These are phyloP conservation scores for Apamea epomidion DNA, from an alignment of 2,888 invertebrate genomes.

Conservation along the genomic window DNA sequence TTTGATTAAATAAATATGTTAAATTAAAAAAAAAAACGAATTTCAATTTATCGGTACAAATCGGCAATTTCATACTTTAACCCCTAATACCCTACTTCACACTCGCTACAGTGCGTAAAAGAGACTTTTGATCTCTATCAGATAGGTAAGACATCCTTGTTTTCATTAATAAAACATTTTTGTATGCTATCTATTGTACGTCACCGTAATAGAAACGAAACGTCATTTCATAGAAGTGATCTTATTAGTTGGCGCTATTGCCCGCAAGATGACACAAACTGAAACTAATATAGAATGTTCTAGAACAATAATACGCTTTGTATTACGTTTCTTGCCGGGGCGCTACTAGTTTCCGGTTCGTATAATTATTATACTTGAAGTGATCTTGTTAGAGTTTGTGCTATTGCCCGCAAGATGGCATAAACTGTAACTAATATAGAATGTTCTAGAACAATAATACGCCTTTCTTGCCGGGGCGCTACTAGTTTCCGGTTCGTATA, in stretches of 20 bases:
- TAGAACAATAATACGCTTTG: slow-evolving; percentile 16
- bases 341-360: slow-evolving; percentile 42
- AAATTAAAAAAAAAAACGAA: too few relatives aligned
- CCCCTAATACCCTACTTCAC: too few relatives aligned
- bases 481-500: slow-evolving; percentile 33
- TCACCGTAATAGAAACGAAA: not conserved
- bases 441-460: slow-evolving; percentile 38
- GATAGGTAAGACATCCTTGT: too few relatives aligned
- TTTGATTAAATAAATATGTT: too few relatives aligned
- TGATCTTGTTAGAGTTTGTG: not conserved
- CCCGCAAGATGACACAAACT: slow-evolving; percentile 31
- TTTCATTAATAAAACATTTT: too few relatives aligned
- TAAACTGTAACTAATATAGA: slow-evolving; percentile 1
- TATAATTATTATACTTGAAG: not conserved
- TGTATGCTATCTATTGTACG: not conserved
- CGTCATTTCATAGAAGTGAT: not conserved
- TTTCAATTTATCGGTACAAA: too few relatives aligned
- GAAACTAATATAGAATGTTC: slow-evolving; percentile 28
- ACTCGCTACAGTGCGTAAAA: too few relatives aligned
- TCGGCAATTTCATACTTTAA: too few relatives aligned
- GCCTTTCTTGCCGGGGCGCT: slow-evolving; percentile 13
- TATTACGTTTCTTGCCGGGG: not conserved
- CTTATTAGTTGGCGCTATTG: slow-evolving; percentile 23
- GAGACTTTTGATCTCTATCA: too few relatives aligned
- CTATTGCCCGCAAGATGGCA: slow-evolving; percentile 46